phyloP scores from a whole-genome alignment of 1,140 invertebrate genomes.

The Nasonia vitripennis region DNA sequence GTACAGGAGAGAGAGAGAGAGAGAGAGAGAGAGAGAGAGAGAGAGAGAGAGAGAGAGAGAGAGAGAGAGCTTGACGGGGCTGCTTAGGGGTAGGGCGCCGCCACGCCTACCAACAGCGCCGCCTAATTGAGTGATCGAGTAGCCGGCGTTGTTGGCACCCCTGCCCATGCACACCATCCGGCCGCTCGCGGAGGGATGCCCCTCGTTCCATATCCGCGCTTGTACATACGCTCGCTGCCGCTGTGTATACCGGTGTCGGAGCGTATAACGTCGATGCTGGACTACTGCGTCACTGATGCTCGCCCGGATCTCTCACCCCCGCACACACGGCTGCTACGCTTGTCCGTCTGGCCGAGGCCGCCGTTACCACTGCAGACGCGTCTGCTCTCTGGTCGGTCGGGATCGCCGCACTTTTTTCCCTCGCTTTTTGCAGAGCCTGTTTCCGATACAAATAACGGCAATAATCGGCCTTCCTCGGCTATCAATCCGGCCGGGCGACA shows the following conservation, averaged over 20 bases:
- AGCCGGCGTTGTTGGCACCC: conserved; percentile 40
- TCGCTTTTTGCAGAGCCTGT: too few species aligned
- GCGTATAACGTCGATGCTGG: background rate
- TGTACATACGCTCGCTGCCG: background rate
- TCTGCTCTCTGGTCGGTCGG: too few species aligned
- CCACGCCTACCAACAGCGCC: conserved; percentile 57
- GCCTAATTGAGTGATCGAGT: conserved; percentile 62
- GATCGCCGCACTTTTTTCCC: background rate
- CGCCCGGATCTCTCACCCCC: background rate
- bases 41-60: too few species aligned
- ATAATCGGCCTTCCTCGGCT: background rate
- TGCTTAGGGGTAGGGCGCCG: background rate
- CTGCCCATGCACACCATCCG: conserved; percentile 22
- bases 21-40: background rate
- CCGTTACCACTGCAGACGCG: conserved; percentile 11
- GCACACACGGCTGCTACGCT: background rate
- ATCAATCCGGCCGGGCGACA: conserved; percentile 14
- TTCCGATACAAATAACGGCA: background rate
- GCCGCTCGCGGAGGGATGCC: conserved; percentile 26
- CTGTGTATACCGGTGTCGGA: background rate
- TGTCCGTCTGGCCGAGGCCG: background rate
- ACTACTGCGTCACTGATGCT: background rate
- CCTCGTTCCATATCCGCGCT: background rate
- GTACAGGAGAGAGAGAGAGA: background rate
- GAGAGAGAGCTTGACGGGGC: background rate